Conservation (phyloP, 2,888 invertebrate species). For the Abscondita cerata region DNA sequence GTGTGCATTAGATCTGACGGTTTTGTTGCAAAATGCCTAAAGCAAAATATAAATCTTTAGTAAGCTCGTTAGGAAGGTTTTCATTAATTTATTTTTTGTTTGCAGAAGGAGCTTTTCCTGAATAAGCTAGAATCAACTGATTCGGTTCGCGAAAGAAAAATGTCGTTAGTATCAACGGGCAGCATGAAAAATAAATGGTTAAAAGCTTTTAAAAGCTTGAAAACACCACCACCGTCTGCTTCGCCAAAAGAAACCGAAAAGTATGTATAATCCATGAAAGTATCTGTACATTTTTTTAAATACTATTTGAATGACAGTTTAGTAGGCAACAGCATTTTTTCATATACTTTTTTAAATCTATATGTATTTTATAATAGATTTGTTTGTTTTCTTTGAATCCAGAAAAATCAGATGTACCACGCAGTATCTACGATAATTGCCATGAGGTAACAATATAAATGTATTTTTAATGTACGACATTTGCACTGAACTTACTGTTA, state of each 20-base stretch:
- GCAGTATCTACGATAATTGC: slow-evolving; percentile 93
- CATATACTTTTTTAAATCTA: background rate
- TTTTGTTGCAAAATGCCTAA: slow-evolving; percentile 14
- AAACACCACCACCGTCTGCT: slow-evolving; percentile 70
- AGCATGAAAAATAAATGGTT: slow-evolving; percentile 98
- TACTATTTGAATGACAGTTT: slow-evolving; percentile 10
- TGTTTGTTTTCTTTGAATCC: slow-evolving; percentile 43
- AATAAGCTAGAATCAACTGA: slow-evolving; percentile 73
- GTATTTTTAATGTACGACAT: slow-evolving; percentile 20
- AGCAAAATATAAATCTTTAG: slow-evolving; percentile 14
- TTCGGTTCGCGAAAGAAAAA: slow-evolving; percentile 78
- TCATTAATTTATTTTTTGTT: slow-evolving; percentile 41
- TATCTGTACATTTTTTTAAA: background rate
- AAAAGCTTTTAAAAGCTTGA: slow-evolving; percentile 94
- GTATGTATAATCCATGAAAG: slow-evolving; percentile 66
- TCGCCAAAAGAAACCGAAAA: slow-evolving; percentile 63
- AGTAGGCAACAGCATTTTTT: slow-evolving; percentile 6
- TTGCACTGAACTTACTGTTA: background rate
- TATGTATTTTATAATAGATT: slow-evolving; percentile 25
- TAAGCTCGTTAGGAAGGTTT: background rate
- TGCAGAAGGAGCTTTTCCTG: slow-evolving; percentile 85
- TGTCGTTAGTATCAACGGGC: slow-evolving; percentile 84
- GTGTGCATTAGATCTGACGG: background rate
- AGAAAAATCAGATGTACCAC: slow-evolving; percentile 91
- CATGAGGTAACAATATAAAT: slow-evolving; percentile 77